Conservation (phyloP, 2,113 vertebrate species). For the Chionodraco myersi region DNA sequence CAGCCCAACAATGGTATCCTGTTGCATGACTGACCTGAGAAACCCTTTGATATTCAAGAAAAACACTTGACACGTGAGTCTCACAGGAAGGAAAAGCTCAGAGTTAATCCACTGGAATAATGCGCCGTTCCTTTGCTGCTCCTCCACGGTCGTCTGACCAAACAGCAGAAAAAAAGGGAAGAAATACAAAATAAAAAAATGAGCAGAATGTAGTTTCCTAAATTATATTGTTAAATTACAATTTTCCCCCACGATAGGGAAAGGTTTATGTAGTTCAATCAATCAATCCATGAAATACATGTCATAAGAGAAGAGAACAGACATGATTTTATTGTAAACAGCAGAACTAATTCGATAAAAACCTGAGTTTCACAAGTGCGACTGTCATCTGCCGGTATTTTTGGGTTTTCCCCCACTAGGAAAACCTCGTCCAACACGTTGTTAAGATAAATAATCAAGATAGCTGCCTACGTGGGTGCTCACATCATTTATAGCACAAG, state of each 20-base stretch:
- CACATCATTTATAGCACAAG: constrained; percentile 32
- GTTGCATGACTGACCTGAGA: constrained; percentile 32
- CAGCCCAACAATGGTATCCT: constrained; percentile 26
- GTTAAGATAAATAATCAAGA: constrained; percentile 2
- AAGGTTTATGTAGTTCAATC: neutral
- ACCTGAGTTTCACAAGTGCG: neutral
- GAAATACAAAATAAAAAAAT: too few species aligned
- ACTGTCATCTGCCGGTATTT: constrained; percentile 2
- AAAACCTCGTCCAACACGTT: constrained; percentile 10
- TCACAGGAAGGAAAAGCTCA: constrained; percentile 33
- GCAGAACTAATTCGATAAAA: neutral
- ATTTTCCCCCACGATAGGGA: neutral
- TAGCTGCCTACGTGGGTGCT: neutral
- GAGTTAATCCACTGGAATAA: constrained; percentile 43
- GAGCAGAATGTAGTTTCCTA: neutral
- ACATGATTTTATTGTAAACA: neutral
- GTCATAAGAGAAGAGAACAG: neutral
- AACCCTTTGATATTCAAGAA: constrained; percentile 31
- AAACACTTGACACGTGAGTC: constrained; percentile 31
- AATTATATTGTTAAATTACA: neutral
- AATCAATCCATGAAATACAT: neutral
- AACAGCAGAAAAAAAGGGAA: neutral
- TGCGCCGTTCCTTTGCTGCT: neutral
- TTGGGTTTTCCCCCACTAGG: neutral
- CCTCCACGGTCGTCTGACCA: neutral